Evolutionary conservation across 1,140 invertebrate species (phyloP).

Genomic region (Heliconius himera): DNA sequence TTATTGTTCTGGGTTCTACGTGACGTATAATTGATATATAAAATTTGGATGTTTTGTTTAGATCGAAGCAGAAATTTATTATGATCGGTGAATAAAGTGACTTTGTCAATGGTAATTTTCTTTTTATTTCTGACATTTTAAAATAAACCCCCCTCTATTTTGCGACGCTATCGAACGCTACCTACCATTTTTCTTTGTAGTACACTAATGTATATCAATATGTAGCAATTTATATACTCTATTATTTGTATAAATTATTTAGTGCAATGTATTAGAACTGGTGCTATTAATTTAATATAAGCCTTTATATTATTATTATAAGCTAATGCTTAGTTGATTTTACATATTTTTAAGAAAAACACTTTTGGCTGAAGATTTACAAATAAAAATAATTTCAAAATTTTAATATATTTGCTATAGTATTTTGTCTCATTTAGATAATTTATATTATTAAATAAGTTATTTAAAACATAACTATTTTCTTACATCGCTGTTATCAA

Average conservation of each 20-base stretch:
- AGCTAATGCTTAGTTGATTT: no score
- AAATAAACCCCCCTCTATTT: slow-evolving; percentile 48
- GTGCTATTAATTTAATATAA: no score
- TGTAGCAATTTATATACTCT: not conserved
- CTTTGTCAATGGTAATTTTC: slow-evolving; percentile 68
- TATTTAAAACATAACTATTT: no score
- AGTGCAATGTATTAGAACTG: not conserved
- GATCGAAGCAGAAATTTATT: slow-evolving; percentile 72
- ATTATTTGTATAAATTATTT: not conserved
- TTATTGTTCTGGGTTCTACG: slow-evolving; percentile 64
- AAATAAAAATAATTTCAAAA: no score
- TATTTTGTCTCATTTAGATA: no score
- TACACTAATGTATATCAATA: slow-evolving; percentile 30
- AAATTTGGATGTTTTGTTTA: slow-evolving; percentile 78
- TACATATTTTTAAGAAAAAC: no score
- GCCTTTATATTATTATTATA: no score
- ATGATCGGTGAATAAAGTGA: slow-evolving; percentile 76
- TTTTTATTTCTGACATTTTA: slow-evolving; percentile 51
- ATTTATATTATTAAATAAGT: not conserved
- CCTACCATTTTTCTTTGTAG: slow-evolving; percentile 77
- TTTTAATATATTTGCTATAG: no score
- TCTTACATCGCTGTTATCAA: not conserved
- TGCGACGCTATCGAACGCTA: slow-evolving; percentile 64
- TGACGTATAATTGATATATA: slow-evolving; percentile 64
- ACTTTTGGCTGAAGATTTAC: not conserved